Base-by-base conservation (phyloP, 2,113 vertebrate species). In the Nycticryphes semicollaris region DNA sequence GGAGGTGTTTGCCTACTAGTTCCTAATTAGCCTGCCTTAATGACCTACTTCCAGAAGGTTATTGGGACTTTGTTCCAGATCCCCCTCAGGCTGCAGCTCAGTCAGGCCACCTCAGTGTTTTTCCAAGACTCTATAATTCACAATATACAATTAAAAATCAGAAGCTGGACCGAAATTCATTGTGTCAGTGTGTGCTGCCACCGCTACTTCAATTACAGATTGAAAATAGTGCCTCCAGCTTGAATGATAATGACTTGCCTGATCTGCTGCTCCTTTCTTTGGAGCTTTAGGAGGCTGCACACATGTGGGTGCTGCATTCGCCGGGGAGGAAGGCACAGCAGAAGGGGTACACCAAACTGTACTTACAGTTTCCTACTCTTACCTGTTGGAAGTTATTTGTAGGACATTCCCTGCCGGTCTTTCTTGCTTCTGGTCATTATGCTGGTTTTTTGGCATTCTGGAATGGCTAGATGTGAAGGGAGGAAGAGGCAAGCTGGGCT, bases 231-330 rank as follows among this genome's bases (percentile, higher is more conserved):
- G 8, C 74, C 15, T 35, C 3, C 3, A 19, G 59, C 28, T 10
- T 9, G 22, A 5, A 1, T 9, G 28, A 3, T 17, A 8, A 47
- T 22, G 31, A 23, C 7, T 8, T 12, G 20, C 45, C 39, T 33
- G 43, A 4, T 51, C 33, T 56, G 63, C 64, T n/a, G 37, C 23
- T 30, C 63, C 24, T 35, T 53, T 67, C 23, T 48, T 12, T 10
- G 4, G 1, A 62, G 62, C 4, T 30, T 51, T 9, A 18, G 25
- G 75, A 30, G 9, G 5, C 77, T 25, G 0, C 56, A 3, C 2
- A 0, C 56, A 3, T 2, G 1, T 41, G 80, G 28, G 76, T 13
- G 1, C 50, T n/a, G 33, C 12, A 1, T 13, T 66, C 2, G 0
- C 1, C 2, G 24, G 5, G 35, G 78, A 33, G 73, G 35, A 78